Evolutionary conservation across 2,113 vertebrate genomes (phyloP), one percentile per base, ranked within the genome.

Genomic region (Saguinus midas): DNA sequence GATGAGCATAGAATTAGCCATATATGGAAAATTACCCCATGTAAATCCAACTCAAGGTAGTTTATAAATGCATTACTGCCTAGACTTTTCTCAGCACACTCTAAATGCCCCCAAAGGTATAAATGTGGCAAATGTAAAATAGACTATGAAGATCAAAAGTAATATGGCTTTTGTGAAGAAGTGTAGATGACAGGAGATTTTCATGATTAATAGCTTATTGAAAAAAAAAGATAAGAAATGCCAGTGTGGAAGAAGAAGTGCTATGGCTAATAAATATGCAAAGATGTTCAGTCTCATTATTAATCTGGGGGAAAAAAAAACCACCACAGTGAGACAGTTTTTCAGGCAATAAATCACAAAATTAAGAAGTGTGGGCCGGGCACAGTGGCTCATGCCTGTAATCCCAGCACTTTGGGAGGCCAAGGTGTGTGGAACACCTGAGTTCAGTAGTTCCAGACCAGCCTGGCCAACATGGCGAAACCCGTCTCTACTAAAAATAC

Each of bases 41-140:
- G 84, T 4, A n/a, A 35, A 52, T 35, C 66, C 8, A 57, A 3
- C 48, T 72, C 52, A 35, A 86, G 75, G 12, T 81, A 57, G 6
- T 25, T 73, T 90, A 66, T 66, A 50, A 83, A 29, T 86, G 55
- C 16, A 35, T 87, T 83, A 25, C 1, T 70, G 50, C 37, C 48
- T 68, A 61, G 40, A 64, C 20, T 88, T 70, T 70, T 52, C 20
- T 61, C 76, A 40, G 50, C 32, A 32, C 18, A 57, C 16, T 32
- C 8, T 81, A 48, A 61, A 79, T 29, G 9, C 20, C 58, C 68
- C 81, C 35, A 93, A 70, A 94, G 17, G 76, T 8, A 35, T 73
- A 93, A 85, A 82, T 50, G n/a, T 89, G 43, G 64, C 57, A 81
- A 90, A 64, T 83, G 35, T 68, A 82, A 93, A 90, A 68, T 90